These are phyloP conservation scores for Vipera latastei DNA, from an alignment of 2,797 vertebrate species.

Conservation along the genomic window DNA sequence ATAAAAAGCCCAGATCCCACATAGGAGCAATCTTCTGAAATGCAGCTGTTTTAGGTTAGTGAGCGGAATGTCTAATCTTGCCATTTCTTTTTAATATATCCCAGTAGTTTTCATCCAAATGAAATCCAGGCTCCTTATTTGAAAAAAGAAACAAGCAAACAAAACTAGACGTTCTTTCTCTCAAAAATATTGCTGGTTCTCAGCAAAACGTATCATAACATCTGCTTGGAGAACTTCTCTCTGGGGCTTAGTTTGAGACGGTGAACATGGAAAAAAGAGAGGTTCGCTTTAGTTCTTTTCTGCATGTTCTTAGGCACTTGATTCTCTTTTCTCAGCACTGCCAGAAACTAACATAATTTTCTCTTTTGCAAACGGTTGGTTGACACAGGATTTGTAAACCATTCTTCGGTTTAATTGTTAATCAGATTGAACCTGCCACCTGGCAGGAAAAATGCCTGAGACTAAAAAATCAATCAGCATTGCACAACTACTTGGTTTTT, in stretches of 20 bases:
- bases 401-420: not conserved
- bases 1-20: not conserved
- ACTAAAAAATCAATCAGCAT: not conserved
- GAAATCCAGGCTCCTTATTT: not conserved
- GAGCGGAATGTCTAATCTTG: not conserved
- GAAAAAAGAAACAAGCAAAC: not conserved
- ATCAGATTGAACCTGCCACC: not conserved
- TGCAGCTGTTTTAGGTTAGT: not conserved
- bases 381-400: not conserved
- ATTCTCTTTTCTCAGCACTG: not conserved
- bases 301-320: not conserved
- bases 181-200: not conserved
- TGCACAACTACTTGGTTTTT: not conserved
- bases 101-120: not conserved
- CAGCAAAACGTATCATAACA: not conserved
- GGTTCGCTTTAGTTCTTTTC: not conserved
- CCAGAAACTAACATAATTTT: not conserved
- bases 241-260: not conserved
- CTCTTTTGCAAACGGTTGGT: not conserved
- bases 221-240: not conserved
- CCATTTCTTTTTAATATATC: not conserved
- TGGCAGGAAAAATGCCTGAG: not conserved
- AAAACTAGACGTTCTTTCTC: not conserved
- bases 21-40: not conserved
- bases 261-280: not conserved